Base-by-base conservation (phyloP, 2,797 vertebrate genomes). In the Spinibarbus caldwelli region DNA sequence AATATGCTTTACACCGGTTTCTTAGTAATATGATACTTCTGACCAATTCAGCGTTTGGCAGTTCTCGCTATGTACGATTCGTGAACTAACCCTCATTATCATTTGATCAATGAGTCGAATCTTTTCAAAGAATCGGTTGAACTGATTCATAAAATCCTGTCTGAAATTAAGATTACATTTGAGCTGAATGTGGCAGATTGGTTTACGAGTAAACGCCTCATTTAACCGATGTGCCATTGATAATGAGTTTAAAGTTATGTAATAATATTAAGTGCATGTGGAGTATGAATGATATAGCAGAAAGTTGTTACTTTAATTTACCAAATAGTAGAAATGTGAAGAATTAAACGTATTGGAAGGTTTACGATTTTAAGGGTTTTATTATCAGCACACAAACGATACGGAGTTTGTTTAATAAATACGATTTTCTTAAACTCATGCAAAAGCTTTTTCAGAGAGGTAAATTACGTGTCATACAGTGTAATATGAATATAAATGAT, bases 11-110 rank as follows among this genome's bases (percentile, higher is more conserved):
- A 62, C 26, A 47, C 43, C 38, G 62, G 29, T 64, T 80, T 64
- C 15, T 26, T n/a, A 31, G n/a, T 26, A 67, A 19, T 59, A 59
- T 47, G 23, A 70, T 54, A 49, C 47, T 49, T 45, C 26, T 77
- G 38, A 59, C 43, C 34, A 31, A 45, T n/a, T 77, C 26, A 81
- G 12, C 31, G 26, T 70, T 86, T 59, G 72, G 54, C 67, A 62
- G 26, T 52, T 47, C 31, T 68, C 64, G 36, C 31, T 19, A 10
- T 21, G 31, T 34, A 17, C 15, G 64, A 21, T 29, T 73, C 47
- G 72, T 52, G 36, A 78, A 26, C 23, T 14, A 77, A 78, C 36
- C 34, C n/a, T n/a, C n/a, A n/a, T 66, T 17, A 34, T 34, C 31
- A 36, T 36, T 66, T 21, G 54, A 19, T 78, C 36, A 43, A 3